Percentiles rank a stretch among this genome's conserved stretches.
Evolutionary conservation across 1,140 invertebrate species (phyloP).

Genomic region (Orius laevigatus): DNA sequence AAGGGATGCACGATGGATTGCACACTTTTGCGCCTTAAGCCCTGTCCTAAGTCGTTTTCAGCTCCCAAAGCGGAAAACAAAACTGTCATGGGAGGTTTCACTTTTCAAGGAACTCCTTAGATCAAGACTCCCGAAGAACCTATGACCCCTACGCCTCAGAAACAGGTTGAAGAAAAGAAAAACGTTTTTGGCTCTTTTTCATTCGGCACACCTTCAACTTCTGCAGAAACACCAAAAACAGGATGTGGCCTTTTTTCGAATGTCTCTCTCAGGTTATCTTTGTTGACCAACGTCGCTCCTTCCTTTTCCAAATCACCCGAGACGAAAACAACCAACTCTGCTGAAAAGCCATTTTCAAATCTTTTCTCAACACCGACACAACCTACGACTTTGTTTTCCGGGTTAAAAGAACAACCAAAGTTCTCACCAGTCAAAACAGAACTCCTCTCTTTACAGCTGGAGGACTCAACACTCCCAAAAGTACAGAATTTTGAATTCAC

Average conservation of each 20-base stretch:
- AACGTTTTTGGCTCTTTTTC: conserved; percentile 20
- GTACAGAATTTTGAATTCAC: too few relatives aligned
- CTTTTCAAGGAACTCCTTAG: conserved; percentile 44
- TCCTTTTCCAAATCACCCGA: background rate
- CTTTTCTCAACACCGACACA: too few relatives aligned
- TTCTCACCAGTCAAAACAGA: too few relatives aligned
- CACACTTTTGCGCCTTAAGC: too few relatives aligned
- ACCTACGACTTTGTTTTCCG: too few relatives aligned
- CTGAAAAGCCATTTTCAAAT: too few relatives aligned
- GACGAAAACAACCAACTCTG: background rate
- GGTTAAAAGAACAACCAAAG: too few relatives aligned
- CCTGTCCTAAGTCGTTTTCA: too few relatives aligned
- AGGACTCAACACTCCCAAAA: too few relatives aligned
- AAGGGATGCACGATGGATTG: too few relatives aligned
- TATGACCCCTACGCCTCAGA: conserved; percentile 25
- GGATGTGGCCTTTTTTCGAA: conserved; percentile 3
- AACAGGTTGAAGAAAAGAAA: conserved; percentile 26
- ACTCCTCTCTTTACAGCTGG: too few relatives aligned
- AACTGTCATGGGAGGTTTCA: conserved; percentile 44
- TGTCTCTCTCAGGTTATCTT: background rate
- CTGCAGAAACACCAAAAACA: background rate
- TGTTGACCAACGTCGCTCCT: background rate
- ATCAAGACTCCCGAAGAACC: conserved; percentile 26
- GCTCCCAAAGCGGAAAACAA: too few relatives aligned
- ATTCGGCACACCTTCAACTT: conserved; percentile 17